Conservation (phyloP, 1,140 invertebrate genomes). For the Drosophila mojavensis region DNA sequence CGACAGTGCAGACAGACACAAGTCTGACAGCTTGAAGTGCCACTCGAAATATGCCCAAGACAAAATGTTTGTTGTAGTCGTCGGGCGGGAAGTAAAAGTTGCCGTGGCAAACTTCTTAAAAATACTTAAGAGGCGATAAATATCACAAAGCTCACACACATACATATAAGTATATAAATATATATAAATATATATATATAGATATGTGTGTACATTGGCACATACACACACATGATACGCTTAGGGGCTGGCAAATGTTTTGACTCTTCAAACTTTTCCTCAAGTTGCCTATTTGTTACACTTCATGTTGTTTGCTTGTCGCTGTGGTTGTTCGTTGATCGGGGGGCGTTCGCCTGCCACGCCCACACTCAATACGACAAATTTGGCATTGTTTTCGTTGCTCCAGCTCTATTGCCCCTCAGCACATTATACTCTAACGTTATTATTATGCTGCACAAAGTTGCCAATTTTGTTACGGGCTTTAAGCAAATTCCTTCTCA, state of each 20-base stretch:
- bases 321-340: slow-evolving; percentile 2
- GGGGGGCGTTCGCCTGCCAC: slow-evolving; percentile 21
- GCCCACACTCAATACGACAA: slow-evolving; percentile 21
- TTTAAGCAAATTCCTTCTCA: slow-evolving; percentile 51
- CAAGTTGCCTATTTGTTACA: slow-evolving; percentile 77
- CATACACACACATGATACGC: slow-evolving; percentile 19
- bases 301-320: slow-evolving; percentile 33
- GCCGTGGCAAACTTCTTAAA: slow-evolving; percentile 76
- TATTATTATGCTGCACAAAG: slow-evolving; percentile 67
- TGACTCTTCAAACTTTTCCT: slow-evolving; percentile 69
- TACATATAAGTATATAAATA: slow-evolving; percentile 31
- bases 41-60: slow-evolving; percentile 73
- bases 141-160: slow-evolving; percentile 56
- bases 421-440: slow-evolving; percentile 76
- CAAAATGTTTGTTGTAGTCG: slow-evolving; percentile 74
- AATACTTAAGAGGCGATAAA: slow-evolving; percentile 81
- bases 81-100: slow-evolving; percentile 58
- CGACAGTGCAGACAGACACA: slow-evolving; percentile 34
- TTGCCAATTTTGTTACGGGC: slow-evolving; percentile 39
- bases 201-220: neutral
- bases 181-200: slow-evolving; percentile 20
- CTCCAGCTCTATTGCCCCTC: slow-evolving; percentile 7
- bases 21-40: slow-evolving; percentile 71
- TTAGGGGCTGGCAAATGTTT: slow-evolving; percentile 35
- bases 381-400: slow-evolving; percentile 56